Evolutionary conservation across 2,888 invertebrate genomes (phyloP), one percentile per base, ranked within the genome.

Genomic region (Elaeidobius kamerunicus): DNA sequence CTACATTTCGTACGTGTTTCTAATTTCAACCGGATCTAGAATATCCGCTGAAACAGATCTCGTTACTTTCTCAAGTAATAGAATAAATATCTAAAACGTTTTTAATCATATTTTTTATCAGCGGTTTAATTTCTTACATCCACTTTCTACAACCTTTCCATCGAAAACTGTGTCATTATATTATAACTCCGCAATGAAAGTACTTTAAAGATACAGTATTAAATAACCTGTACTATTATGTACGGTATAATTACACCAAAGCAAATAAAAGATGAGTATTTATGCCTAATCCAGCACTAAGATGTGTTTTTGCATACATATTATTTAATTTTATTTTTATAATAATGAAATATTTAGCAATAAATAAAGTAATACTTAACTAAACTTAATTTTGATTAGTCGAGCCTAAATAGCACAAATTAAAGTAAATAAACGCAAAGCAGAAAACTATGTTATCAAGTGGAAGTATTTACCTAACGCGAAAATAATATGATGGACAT

Each of bases 61-160:
- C 35, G 41, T n/a, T 42, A 52, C 52, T 52, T 52, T 52, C 52
- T 46, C 46, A 20, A 35, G 11, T 41, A 52, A 47, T 46, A 46
- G 52, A 42, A 46, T 47, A 36, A 15, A 52, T 34, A 51, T 32
- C 42, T 52, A 30, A 42, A 47, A 20, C 36, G 42, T 46, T 52
- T 52, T 46, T 52, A 52, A 42, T 52, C 39, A 39, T 40, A 32
- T 42, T 46, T 46, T 52, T 52, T 36, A 30, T 35, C 42, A 12
- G 16, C 19, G 30, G 9, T 39, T 43, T 51, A 28, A 41, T 52
- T 46, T 52, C 16, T 35, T 46, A 36, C 38, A 32, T 35, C 34
- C 52, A 52, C 52, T 52, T 52, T 52, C 52, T 52, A 46, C 38
- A 46, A 30, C 46, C 52, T 47, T 52, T 52, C 46, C 52, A 52